Conservation (phyloP, 2,888 invertebrate species). For the Acleris cristana region DNA sequence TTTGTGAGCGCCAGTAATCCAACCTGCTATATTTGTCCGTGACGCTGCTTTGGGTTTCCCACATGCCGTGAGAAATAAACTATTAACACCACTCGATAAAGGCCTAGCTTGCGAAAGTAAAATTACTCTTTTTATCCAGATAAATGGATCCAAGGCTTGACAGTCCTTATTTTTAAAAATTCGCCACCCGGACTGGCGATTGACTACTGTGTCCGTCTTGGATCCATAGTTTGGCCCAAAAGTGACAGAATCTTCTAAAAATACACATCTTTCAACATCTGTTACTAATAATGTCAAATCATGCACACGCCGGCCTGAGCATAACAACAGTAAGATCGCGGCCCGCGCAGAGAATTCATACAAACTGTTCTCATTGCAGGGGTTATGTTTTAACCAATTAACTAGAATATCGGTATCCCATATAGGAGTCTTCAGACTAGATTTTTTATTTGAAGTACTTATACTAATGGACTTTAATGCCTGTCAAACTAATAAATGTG, state of each 20-base stretch:
- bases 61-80: conserved; percentile 4
- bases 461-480: neutral
- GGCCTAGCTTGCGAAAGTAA: conserved; percentile 1
- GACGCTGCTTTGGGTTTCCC: conserved; percentile 11
- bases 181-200: conserved; percentile 9
- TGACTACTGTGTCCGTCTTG: neutral
- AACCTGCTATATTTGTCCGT: conserved; percentile 4
- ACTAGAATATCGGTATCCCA: neutral
- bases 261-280: neutral
- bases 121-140: conserved; percentile 8
- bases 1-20: too few relatives aligned
- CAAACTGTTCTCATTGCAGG: neutral
- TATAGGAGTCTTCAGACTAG: neutral
- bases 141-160: conserved; percentile 7
- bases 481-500: neutral
- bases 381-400: neutral
- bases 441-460: neutral
- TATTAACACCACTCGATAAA: neutral
- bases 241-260: neutral
- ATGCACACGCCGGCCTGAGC: conserved; percentile 4
- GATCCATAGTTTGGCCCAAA: conserved; percentile 11
- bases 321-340: neutral
- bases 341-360: conserved; percentile 2
- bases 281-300: neutral
- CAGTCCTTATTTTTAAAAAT: neutral